phyloP scores from a whole-genome alignment of 2,797 vertebrate species.

The Pipistrellus kuhlii region DNA sequence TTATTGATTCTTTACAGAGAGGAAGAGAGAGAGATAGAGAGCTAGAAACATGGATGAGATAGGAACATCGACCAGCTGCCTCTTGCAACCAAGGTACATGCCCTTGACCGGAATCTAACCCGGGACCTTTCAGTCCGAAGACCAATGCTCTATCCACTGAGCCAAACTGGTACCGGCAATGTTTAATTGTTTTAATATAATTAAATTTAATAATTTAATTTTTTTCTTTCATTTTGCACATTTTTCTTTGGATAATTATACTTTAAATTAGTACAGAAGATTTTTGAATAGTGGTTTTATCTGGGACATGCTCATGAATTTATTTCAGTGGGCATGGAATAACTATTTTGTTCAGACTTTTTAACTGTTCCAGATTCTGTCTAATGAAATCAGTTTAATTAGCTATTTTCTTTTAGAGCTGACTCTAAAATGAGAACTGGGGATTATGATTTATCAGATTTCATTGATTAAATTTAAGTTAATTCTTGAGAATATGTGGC shows the following conservation, averaged over 20 bases:
- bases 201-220: accelerated
- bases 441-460: background rate
- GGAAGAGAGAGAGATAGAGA: too few species aligned
- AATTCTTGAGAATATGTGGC: background rate
- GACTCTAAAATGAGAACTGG: background rate
- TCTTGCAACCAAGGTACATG: too few species aligned
- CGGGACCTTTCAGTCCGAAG: too few species aligned
- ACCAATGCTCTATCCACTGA: too few species aligned
- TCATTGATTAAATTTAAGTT: background rate
- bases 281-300: background rate
- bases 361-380: background rate
- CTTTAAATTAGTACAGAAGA: background rate
- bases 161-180: too few species aligned
- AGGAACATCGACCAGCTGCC: too few species aligned
- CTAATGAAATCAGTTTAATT: slow-evolving; percentile 36
- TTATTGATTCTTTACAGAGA: too few species aligned
- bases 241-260: background rate
- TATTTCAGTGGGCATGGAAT: background rate
- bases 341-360: background rate
- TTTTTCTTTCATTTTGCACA: background rate
- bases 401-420: background rate
- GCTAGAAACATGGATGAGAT: too few species aligned
- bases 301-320: background rate
- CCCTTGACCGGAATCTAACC: too few species aligned
- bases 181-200: background rate